These are phyloP conservation scores for Sinocyclocheilus grahami DNA, from an alignment of 2,113 vertebrate genomes.

Conservation along the genomic window DNA sequence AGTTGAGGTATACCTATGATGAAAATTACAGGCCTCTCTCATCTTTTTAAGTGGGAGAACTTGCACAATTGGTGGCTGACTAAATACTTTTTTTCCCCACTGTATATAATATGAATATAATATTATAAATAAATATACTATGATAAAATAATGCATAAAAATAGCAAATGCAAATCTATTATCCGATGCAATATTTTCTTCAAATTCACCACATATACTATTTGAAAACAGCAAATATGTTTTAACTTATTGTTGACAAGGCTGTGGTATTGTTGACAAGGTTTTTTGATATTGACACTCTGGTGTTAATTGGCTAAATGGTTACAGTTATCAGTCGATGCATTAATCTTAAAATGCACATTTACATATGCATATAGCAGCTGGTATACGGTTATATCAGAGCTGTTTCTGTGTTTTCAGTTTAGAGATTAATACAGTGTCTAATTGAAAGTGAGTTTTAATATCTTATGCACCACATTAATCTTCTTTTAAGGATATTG, in stretches of 20 bases:
- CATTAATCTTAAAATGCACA: background rate
- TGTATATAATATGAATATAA: no score
- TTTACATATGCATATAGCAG: background rate
- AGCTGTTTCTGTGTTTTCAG: background rate
- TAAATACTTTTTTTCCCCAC: no score
- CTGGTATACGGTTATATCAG: background rate
- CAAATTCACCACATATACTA: background rate
- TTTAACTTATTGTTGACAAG: background rate
- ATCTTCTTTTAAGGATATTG: background rate
- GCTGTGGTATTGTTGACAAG: no score
- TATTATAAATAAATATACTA: no score
- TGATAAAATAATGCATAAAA: background rate
- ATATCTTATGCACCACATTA: background rate
- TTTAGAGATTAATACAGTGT: background rate
- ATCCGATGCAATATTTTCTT: background rate
- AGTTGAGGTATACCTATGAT: no score
- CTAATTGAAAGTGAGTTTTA: background rate
- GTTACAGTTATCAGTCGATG: no score
- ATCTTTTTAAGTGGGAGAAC: no score
- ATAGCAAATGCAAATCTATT: background rate
- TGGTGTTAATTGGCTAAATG: background rate
- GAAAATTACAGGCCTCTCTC: no score
- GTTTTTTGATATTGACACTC: no score
- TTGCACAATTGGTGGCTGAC: no score
- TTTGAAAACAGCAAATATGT: background rate